Evolutionary conservation across 1,140 invertebrate species (phyloP), one percentile per base, ranked within the genome.

Genomic region (Mesaphorura yosii): DNA sequence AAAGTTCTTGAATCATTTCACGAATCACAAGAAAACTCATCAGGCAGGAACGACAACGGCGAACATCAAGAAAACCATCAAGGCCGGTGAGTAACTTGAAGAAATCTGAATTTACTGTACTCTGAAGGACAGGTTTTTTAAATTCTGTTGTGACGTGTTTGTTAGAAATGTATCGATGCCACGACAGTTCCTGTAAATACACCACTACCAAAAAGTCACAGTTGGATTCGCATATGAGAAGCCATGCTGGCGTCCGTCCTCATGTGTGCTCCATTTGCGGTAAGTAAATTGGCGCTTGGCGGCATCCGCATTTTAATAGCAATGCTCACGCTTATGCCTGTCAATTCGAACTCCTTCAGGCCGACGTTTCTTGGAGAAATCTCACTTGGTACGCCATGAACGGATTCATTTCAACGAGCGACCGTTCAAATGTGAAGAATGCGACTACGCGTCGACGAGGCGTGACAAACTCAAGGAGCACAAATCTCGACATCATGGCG

Each of bases 391-490:
- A 19, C 66, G 72, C 15, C 81, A 83, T 64, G 76, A 80, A 62
- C 66, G 76, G 28, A 79, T 81, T 44, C 81, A 83, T 67, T 66
- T 78, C 3, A 72, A 75, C 52, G 76, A 77, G 39, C 74, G 77
- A 61, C 75, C 76, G 2, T 77, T 75, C 59, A 75, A 75, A 61
- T 74, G 72, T 25, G 57, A 59, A 54, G 69, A 75, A 51, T 83
- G 81, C 68, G 77, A 80, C 55, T 83, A 82, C 64, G 72, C 73
- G 2, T 78, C 77, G 57, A 75, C 76, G 2, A 67, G 81, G 40
- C 66, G 78, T 37, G 81, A 83, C 66, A 82, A 82, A 65, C 64
- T 83, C 6, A 81, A 82, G 61, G 78, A 81, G 61, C 80, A 82
- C 64, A 71, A 76, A 48, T 67, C 71, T 19, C 75, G 79, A 58